Percentiles rank a stretch among this genome's conserved stretches.
phyloP scores from a whole-genome alignment of 1,140 invertebrate genomes.

The Bactericera cockerelli region DNA sequence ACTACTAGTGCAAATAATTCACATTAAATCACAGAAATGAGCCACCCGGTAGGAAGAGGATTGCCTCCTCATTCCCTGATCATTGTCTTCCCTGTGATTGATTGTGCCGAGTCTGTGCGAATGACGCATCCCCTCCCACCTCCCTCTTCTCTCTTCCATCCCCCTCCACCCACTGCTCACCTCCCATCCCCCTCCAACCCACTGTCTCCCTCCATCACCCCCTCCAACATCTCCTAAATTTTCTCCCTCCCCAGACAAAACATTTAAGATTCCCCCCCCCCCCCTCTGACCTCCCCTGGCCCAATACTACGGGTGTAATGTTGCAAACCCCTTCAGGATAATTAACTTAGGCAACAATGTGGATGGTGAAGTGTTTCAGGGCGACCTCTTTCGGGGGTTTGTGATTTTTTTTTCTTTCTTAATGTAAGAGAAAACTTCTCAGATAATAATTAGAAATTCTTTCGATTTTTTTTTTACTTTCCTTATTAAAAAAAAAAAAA shows the following conservation, averaged over 20 bases:
- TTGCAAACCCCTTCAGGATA: neutral
- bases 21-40: too few relatives aligned
- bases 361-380: neutral
- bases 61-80: too few relatives aligned
- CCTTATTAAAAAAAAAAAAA: too few relatives aligned
- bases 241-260: neutral
- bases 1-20: too few relatives aligned
- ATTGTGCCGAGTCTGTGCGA: neutral
- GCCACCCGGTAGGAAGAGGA: too few relatives aligned
- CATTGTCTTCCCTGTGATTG: slow-evolving; percentile 7
- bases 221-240: neutral
- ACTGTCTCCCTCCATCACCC: neutral
- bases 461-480: too few relatives aligned
- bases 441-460: too few relatives aligned
- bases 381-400: neutral
- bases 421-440: too few relatives aligned
- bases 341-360: neutral
- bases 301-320: slow-evolving; percentile 2
- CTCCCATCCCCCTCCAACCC: too few relatives aligned
- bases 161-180: too few relatives aligned
- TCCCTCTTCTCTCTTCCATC: neutral
- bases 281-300: too few relatives aligned
- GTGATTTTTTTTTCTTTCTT: too few relatives aligned
- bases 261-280: slow-evolving; percentile 2
- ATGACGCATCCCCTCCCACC: neutral